Conservation (phyloP, 1,140 invertebrate genomes). For the Tetraneura akinire region DNA sequence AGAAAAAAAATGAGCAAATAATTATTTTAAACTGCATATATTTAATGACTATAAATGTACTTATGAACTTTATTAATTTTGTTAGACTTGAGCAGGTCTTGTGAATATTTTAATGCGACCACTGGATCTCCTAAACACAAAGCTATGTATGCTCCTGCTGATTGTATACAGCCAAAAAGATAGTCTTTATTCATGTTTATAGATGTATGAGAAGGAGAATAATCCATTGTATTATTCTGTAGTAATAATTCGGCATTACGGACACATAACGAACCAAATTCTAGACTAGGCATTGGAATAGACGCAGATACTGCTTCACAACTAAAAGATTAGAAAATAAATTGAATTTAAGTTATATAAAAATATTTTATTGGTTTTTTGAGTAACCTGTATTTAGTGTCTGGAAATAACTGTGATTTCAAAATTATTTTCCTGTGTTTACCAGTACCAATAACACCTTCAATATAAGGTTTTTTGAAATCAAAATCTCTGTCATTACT, state of each 20-base stretch:
- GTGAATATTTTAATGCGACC: conserved; percentile 73
- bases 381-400: conserved; percentile 62
- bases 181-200: conserved; percentile 45
- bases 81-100: conserved; percentile 56
- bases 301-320: conserved; percentile 72
- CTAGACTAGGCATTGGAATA: conserved; percentile 82
- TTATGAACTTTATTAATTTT: conserved; percentile 42
- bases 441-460: conserved; percentile 66
- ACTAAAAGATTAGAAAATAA: conserved; percentile 55
- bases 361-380: neutral
- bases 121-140: conserved; percentile 83
- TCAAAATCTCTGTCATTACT: conserved; percentile 70
- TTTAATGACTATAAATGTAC: neutral
- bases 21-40: neutral
- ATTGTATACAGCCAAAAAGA: conserved; percentile 67
- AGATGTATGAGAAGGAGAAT: conserved; percentile 28
- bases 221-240: conserved; percentile 23
- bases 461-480: conserved; percentile 67
- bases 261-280: conserved; percentile 85
- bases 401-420: conserved; percentile 63
- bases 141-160: conserved; percentile 79
- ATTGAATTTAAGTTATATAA: neutral
- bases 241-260: conserved; percentile 73
- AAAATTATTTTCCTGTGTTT: conserved; percentile 70
- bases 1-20: conserved; percentile 54